A percentile compares a stretch with the other conserved stretches of the same genome.
Conservation (phyloP, 2,888 invertebrate genomes). For the Drosophila pseudotalamancana region DNA sequence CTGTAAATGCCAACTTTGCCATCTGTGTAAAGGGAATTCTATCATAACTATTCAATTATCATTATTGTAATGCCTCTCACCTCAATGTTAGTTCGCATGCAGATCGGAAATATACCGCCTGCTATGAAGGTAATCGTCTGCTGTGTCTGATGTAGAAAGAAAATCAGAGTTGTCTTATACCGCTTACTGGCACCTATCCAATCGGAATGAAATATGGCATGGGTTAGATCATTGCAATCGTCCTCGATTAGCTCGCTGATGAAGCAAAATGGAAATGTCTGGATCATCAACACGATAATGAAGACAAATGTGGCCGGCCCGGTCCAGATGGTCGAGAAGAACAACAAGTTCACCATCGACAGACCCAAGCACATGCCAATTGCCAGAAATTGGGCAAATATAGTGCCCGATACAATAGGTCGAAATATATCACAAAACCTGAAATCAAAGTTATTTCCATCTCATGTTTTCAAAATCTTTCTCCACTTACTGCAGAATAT, state of each 20-base stretch:
- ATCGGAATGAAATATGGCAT: slow-evolving; percentile 48
- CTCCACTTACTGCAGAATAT: slow-evolving; percentile 35
- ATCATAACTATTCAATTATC: too few relatives aligned
- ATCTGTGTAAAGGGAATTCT: slow-evolving; percentile 20
- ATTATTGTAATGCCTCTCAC: slow-evolving; percentile 12
- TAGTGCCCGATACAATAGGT: slow-evolving; percentile 37
- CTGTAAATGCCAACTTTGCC: slow-evolving; percentile 58
- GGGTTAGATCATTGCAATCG: slow-evolving; percentile 26
- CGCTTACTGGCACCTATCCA: slow-evolving; percentile 40
- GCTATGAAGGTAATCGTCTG: slow-evolving; percentile 39
- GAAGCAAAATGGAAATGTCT: slow-evolving; percentile 59
- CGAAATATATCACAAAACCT: slow-evolving; percentile 37
- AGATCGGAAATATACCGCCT: slow-evolving; percentile 43
- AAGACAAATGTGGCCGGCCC: slow-evolving; percentile 26
- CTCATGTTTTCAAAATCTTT: not conserved
- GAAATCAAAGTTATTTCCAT: not conserved
- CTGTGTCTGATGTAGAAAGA: slow-evolving; percentile 39
- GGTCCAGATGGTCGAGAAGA: slow-evolving; percentile 39
- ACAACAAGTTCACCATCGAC: slow-evolving; percentile 44
- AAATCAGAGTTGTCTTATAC: slow-evolving; percentile 35
- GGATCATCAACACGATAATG: slow-evolving; percentile 18
- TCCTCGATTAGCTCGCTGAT: slow-evolving; percentile 39
- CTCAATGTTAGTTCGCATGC: slow-evolving; percentile 44
- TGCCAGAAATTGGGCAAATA: slow-evolving; percentile 50
- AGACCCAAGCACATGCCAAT: slow-evolving; percentile 48